These are phyloP conservation scores for Ganaspis brasiliensis DNA, from an alignment of 2,888 invertebrate species.

Conservation along the genomic window DNA sequence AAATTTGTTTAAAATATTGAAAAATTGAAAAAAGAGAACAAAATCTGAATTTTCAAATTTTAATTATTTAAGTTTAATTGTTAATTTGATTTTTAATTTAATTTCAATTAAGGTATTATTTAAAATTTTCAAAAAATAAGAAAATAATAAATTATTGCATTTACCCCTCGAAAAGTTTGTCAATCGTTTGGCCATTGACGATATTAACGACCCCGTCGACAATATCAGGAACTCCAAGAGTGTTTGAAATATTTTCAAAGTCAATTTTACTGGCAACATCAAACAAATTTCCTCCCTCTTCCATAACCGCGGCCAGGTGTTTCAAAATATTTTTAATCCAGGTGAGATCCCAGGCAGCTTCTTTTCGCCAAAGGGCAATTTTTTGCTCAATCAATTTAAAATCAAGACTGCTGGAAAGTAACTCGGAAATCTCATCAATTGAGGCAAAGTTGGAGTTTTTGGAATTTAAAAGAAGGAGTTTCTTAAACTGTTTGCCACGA, in stretches of 20 bases:
- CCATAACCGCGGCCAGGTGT: constrained; percentile 78
- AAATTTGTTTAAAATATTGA: neutral
- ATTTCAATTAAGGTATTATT: too few species aligned
- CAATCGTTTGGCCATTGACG: constrained; percentile 81
- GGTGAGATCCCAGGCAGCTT: constrained; percentile 81
- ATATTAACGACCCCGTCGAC: constrained; percentile 81
- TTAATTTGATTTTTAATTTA: too few species aligned
- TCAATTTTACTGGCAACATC: constrained; percentile 81
- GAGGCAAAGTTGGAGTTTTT: constrained; percentile 67
- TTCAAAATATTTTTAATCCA: constrained; percentile 81
- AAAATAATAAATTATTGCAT: constrained; percentile 69
- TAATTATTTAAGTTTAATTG: too few species aligned
- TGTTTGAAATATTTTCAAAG: constrained; percentile 77
- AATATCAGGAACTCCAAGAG: constrained; percentile 75
- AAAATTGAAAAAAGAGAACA: too few species aligned
- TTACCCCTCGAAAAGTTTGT: constrained; percentile 81
- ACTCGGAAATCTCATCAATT: constrained; percentile 66
- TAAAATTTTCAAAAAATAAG: constrained; percentile 6
- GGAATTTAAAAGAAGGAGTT: constrained; percentile 70
- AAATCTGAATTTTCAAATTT: too few species aligned
- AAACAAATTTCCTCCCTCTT: constrained; percentile 80
- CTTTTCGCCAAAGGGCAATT: constrained; percentile 75
- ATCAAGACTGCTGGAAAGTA: constrained; percentile 68
- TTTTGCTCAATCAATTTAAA: constrained; percentile 65
- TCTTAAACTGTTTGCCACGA: constrained; percentile 67